Conservation (phyloP, 2,113 vertebrate species). For the Nyctibius bracteatus region DNA sequence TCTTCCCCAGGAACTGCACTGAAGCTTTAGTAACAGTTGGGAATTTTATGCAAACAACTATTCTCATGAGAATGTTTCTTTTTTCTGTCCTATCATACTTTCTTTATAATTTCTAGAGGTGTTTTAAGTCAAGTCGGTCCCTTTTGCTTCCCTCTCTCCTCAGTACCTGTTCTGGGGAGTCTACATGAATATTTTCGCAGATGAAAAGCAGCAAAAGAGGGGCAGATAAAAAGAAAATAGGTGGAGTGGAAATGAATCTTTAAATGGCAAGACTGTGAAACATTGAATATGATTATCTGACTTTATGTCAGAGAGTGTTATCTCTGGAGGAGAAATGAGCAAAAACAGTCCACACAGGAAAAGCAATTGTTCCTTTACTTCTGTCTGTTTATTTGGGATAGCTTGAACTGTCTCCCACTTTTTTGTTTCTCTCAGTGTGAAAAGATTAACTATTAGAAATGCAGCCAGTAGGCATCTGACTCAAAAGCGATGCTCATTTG, state of each 20-base stretch:
- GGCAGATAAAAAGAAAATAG: constrained; percentile 56
- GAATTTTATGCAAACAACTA: constrained; percentile 59
- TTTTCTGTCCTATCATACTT: neutral
- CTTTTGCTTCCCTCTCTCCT: neutral
- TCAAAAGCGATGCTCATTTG: constrained; percentile 62
- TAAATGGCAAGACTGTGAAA: constrained; percentile 62
- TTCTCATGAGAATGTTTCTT: constrained; percentile 25
- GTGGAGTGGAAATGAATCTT: constrained; percentile 59
- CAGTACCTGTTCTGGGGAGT: neutral
- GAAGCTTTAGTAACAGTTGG: constrained; percentile 57
- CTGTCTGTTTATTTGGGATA: constrained; percentile 59
- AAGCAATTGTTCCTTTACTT: constrained; percentile 53
- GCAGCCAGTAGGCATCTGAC: constrained; percentile 38
- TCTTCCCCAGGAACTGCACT: constrained; percentile 35
- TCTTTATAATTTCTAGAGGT: constrained; percentile 8
- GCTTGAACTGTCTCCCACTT: neutral
- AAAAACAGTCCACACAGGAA: constrained; percentile 26
- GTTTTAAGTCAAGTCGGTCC: neutral
- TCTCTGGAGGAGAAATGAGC: constrained; percentile 55
- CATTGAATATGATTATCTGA: constrained; percentile 58
- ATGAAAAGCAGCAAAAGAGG: constrained; percentile 40
- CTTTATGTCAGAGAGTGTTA: constrained; percentile 50
- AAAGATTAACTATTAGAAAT: constrained; percentile 54
- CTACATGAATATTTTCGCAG: constrained; percentile 46
- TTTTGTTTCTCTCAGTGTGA: constrained; percentile 47